Evolutionary conservation across 1,140 invertebrate species (phyloP).

Genomic region (Chionoecetes opilio): DNA sequence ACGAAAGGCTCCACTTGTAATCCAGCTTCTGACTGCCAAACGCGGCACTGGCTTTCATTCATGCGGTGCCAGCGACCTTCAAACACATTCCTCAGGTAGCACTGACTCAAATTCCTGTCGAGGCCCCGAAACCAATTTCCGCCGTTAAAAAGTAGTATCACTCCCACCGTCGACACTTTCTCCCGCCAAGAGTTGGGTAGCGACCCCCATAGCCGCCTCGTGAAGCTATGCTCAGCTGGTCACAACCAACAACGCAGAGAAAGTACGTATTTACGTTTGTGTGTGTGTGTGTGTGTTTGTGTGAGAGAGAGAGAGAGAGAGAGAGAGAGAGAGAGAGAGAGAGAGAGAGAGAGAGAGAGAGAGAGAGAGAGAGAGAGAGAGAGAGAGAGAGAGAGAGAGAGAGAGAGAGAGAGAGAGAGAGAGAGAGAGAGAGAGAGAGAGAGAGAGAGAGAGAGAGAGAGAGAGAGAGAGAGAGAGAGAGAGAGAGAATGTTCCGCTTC

Average conservation of each 20-base stretch:
- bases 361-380: constrained; percentile 3
- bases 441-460: not conserved
- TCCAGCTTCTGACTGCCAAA: not conserved
- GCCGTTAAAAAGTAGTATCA: not conserved
- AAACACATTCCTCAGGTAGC: not conserved
- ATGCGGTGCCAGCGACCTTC: not conserved
- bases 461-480: too few species aligned
- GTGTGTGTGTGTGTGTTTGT: not conserved
- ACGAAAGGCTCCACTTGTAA: not conserved
- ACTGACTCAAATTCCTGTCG: not conserved
- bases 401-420: not conserved
- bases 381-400: constrained; percentile 44
- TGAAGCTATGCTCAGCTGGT: not conserved
- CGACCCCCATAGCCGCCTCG: not conserved
- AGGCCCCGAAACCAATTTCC: not conserved
- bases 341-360: not conserved
- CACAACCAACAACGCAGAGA: not conserved
- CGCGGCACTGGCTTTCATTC: not conserved
- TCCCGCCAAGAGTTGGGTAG: not conserved
- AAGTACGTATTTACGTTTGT: not conserved
- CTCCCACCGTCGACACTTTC: not conserved
- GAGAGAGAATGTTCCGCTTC: too few species aligned
- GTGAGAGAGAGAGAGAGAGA: not conserved
- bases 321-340: constrained; percentile 8
- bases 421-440: not conserved